Evolutionary conservation across 2,797 vertebrate genomes (phyloP).

Genomic region (Mastacembelus armatus): DNA sequence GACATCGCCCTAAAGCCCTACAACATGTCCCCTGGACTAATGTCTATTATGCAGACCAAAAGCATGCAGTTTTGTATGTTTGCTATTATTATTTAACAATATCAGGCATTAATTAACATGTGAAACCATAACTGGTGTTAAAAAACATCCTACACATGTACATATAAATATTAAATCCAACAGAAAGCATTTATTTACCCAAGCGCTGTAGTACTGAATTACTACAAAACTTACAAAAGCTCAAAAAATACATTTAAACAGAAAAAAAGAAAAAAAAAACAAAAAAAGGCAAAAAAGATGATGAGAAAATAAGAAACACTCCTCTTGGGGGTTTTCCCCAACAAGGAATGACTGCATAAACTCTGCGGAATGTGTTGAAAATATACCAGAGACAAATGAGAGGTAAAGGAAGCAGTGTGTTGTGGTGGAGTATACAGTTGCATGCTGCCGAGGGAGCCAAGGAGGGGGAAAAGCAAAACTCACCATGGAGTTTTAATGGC

Average conservation of each 20-base stretch:
- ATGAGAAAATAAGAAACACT: conserved; percentile 39
- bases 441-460: conserved; percentile 87
- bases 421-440: conserved; percentile 72
- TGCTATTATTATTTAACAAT: not conserved
- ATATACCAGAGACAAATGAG: conserved; percentile 70
- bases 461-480: conserved; percentile 85
- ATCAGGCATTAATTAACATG: not conserved
- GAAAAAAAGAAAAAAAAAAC: conserved; percentile 17
- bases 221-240: conserved; percentile 12
- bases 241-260: conserved; percentile 19
- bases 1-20: not conserved
- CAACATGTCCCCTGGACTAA: not conserved
- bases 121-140: not conserved
- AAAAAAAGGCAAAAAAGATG: conserved; percentile 25
- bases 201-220: conserved; percentile 1
- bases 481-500: conserved; percentile 99
- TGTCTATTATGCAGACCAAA: not conserved
- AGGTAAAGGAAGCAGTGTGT: conserved; percentile 64
- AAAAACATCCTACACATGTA: not conserved
- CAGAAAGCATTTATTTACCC: not conserved
- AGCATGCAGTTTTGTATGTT: not conserved
- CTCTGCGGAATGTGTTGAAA: conserved; percentile 58
- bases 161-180: not conserved
- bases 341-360: conserved; percentile 45
- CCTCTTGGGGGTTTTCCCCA: conserved; percentile 26